Evolutionary conservation across 2,797 vertebrate genomes (phyloP), one percentile per base, ranked within the genome.

Genomic region (Sebastes matsubarae): DNA sequence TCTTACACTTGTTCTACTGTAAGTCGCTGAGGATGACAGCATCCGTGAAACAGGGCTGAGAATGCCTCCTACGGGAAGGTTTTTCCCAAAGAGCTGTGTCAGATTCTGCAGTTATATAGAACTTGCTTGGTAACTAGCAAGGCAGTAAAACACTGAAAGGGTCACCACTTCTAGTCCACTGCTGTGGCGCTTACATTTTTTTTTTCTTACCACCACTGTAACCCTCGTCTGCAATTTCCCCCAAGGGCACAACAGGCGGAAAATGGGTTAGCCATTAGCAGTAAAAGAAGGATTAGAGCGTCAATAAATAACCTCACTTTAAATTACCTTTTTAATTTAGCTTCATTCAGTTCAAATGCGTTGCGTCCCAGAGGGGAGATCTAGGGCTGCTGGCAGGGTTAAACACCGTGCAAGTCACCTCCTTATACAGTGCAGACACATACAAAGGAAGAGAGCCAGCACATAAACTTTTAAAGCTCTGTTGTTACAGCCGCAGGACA

Each of bases 241-340:
- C 69, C 27, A 12, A 20, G 69, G 74, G 76, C 61, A 24, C 9
- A 0, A 71, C 38, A 14, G 60, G 32, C 6, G 77, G 69, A 66
- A 79, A 81, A 79, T 77, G 22, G 46, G 38, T 74, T 68, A 63
- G 42, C 55, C 59, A 79, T 78, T 68, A 77, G 54, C 42, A 72
- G 69, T 58, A 68, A 67, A 88, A 65, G 52, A 68, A 52, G 20
- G 36, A 79, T 69, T 66, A 70, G 34, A 2, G 24, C 1, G 4
- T 73, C 30, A 67, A 88, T 83, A 81, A 57, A 82, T 65, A 60
- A 65, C 22, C 24, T 75, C 60, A 42, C 32, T 80, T 84, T 72
- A 72, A 82, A 82, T 77, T 24, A 71, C 16, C 36, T 27, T 76
- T 83, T 80, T 72, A 29, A 72, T 81, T 63, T 74, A 61, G 10